Evolutionary conservation across 1,140 invertebrate species (phyloP).

Genomic region (Sarcophaga bullata): DNA sequence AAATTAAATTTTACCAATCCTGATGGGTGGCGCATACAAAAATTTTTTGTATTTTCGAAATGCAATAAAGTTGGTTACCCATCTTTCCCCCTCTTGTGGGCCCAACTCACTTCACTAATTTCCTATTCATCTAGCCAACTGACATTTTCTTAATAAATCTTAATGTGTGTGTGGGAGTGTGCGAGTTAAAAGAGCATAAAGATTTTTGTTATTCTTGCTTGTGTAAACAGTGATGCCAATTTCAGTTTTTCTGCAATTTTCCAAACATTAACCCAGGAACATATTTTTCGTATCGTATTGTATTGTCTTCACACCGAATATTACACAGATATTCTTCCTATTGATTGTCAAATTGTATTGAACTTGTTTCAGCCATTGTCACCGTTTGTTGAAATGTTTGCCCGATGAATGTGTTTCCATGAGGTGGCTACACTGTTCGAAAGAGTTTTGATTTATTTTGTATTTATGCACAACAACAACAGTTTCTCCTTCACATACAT

Average conservation of each 20-base stretch:
- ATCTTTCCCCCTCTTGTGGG: neutral
- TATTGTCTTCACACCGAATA: too few relatives aligned
- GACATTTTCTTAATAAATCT: slow-evolving; percentile 31
- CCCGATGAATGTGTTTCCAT: too few relatives aligned
- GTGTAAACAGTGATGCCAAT: too few relatives aligned
- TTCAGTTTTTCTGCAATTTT: too few relatives aligned
- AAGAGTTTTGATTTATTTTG: slow-evolving; percentile 35
- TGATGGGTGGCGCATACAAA: slow-evolving; percentile 11
- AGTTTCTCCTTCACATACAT: neutral
- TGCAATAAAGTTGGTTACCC: neutral
- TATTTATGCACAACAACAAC: slow-evolving; percentile 23
- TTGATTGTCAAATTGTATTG: too few relatives aligned
- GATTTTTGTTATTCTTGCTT: too few relatives aligned
- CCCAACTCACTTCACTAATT: neutral
- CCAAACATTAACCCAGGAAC: too few relatives aligned
- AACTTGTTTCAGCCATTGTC: too few relatives aligned
- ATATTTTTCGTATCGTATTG: neutral
- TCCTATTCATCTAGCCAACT: slow-evolving; percentile 9
- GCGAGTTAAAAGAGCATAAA: too few relatives aligned
- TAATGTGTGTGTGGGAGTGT: neutral
- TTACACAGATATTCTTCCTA: too few relatives aligned
- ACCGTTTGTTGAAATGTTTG: too few relatives aligned
- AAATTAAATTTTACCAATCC: slow-evolving; percentile 44
- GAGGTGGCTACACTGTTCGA: neutral
- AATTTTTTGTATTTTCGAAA: slow-evolving; percentile 1